Evolutionary conservation across 1,140 invertebrate genomes (phyloP).

Genomic region (Magallana angulata): DNA sequence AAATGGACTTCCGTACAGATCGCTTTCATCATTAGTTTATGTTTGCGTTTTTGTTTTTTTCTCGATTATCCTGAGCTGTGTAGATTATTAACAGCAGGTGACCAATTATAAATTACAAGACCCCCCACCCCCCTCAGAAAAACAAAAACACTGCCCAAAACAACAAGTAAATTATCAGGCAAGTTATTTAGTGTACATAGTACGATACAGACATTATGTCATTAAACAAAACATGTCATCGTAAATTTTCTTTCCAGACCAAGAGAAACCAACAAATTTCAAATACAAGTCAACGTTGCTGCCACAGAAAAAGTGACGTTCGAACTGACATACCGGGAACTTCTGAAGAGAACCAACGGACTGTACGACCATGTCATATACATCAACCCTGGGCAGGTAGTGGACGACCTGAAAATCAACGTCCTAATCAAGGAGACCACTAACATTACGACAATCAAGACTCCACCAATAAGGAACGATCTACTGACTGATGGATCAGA

Average conservation of each 20-base stretch:
- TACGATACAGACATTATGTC: no score
- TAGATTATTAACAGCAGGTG: no score
- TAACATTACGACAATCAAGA: slow-evolving; percentile 53
- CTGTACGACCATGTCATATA: slow-evolving; percentile 67
- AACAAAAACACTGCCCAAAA: no score
- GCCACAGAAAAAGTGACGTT: slow-evolving; percentile 65
- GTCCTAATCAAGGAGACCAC: slow-evolving; percentile 61
- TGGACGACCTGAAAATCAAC: slow-evolving; percentile 61
- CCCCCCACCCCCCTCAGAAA: no score
- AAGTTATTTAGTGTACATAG: no score
- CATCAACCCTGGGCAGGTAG: slow-evolving; percentile 66
- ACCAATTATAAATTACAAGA: no score
- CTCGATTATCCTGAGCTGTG: no score
- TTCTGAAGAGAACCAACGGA: slow-evolving; percentile 60
- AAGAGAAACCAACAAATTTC: slow-evolving; percentile 71
- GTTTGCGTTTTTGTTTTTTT: no score
- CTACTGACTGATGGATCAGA: not conserved
- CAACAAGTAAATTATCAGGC: no score
- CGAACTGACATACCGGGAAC: slow-evolving; percentile 70
- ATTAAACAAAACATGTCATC: not conserved
- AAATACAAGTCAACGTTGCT: slow-evolving; percentile 69
- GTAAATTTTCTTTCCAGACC: slow-evolving; percentile 49
- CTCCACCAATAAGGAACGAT: slow-evolving; percentile 57
- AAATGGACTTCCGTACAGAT: no score
- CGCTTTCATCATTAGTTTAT: no score